These are phyloP conservation scores for Helarctos malayanus DNA, from an alignment of 2,797 vertebrate species.

Conservation along the genomic window DNA sequence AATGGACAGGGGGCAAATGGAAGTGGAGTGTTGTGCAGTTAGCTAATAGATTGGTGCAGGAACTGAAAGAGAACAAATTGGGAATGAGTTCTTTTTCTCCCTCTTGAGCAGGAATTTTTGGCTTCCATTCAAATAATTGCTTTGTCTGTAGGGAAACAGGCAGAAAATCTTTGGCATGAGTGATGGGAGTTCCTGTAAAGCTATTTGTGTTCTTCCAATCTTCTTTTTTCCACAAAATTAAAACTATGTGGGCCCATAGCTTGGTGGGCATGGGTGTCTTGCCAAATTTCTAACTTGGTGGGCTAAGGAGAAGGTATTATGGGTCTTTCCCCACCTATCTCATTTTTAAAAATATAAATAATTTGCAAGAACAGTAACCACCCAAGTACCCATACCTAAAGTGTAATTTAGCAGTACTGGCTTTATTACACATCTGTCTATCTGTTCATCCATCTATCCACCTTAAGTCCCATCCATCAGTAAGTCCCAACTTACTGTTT, in stretches of 20 bases:
- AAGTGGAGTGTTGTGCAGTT: background rate
- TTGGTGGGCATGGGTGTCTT: background rate
- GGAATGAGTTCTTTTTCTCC: conserved; percentile 61
- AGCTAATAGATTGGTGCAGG: conserved; percentile 4
- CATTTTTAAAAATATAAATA: background rate
- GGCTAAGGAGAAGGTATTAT: background rate
- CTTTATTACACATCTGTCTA: background rate
- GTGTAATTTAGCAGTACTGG: background rate
- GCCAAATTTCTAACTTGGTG: background rate
- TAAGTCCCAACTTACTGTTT: background rate
- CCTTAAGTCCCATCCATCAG: background rate
- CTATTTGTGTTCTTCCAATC: conserved; percentile 4
- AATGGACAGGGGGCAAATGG: background rate
- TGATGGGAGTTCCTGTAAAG: conserved; percentile 74
- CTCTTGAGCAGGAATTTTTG: conserved; percentile 67
- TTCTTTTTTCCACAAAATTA: conserved; percentile 28
- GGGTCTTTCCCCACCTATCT: background rate
- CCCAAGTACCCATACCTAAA: background rate
- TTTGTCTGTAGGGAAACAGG: conserved; percentile 77
- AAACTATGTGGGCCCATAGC: background rate
- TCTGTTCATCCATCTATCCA: background rate
- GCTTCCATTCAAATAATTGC: conserved; percentile 72
- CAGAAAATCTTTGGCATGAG: conserved; percentile 78
- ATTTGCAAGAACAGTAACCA: background rate
- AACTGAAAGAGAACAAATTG: conserved; percentile 38